Conservation (phyloP, 1,140 invertebrate species). For the Gryllus bimaculatus region DNA sequence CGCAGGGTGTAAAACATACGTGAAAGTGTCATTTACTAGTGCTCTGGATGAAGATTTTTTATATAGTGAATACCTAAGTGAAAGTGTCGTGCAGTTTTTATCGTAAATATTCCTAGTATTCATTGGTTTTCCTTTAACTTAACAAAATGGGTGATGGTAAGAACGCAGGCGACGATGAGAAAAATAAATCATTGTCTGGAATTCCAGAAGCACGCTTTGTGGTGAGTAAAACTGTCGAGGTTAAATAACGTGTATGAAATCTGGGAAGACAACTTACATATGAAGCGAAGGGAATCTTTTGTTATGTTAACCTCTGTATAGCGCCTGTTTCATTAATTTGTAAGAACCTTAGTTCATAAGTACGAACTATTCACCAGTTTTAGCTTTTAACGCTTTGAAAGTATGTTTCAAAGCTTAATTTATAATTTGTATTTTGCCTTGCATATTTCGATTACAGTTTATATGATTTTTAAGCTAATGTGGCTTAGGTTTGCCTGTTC, state of each 20-base stretch:
- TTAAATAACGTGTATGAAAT: not conserved
- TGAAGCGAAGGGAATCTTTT: not conserved
- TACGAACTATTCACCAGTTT: not conserved
- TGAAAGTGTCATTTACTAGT: too few species aligned
- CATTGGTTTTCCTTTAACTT: not conserved
- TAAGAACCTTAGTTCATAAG: not conserved
- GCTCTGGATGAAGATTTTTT: too few species aligned
- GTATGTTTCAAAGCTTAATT: too few species aligned
- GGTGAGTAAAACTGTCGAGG: slow-evolving; percentile 39
- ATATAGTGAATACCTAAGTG: too few species aligned
- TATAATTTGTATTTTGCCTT: too few species aligned
- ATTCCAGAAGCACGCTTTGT: slow-evolving; percentile 75
- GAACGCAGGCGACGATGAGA: slow-evolving; percentile 26
- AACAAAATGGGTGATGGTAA: not conserved
- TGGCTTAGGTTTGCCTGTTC: too few species aligned
- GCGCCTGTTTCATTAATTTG: not conserved
- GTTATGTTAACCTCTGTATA: not conserved
- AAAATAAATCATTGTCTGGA: slow-evolving; percentile 64
- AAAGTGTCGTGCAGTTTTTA: too few species aligned
- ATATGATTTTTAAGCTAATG: too few species aligned
- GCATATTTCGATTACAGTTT: too few species aligned
- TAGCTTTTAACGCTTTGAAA: too few species aligned
- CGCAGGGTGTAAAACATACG: too few species aligned
- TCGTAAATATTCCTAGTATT: not conserved
- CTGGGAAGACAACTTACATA: not conserved